Evolutionary conservation across 1,140 invertebrate species (phyloP), one percentile per base, ranked within the genome.

Genomic region (Ooceraea biroi): DNA sequence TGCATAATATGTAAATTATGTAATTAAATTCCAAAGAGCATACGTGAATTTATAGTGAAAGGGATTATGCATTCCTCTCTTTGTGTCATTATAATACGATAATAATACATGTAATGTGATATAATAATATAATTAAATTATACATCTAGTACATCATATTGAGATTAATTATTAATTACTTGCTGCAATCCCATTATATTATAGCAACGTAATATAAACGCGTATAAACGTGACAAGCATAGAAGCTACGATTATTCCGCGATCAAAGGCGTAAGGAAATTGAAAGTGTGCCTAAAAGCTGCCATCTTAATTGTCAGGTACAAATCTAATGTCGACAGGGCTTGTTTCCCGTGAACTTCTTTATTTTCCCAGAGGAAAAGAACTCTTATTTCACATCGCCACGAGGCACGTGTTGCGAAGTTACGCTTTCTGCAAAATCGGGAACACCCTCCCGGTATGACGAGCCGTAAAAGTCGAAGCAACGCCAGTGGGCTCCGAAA

Each of bases 401-500:
- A 77, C 46, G 61, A 66, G 73, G 27, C 73, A 77, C 44, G 44
- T 50, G 27, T 14, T n/a, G 46, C 46, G 36, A 77, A 77, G 74
- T 77, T 77, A 77, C 48, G 60, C 50, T 17, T 66, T 19, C 46
- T 52, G 48, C 61, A 25, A 66, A 66, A 77, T 77, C 60, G 66
- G 61, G 22, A 55, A 77, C 61, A 55, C 46, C 30, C 60, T 52
- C 17, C 30, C 58, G 12, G 27, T 77, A 77, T 66, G 73, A 66
- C 46, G 27, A 36, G 61, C 60, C 30, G 74, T 77, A 77, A 77
- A 77, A 77, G 74, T 80, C 50, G 76, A 44, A 69, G 65, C 14
- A 44, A 27, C 27, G 50, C 36, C 36, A 30, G 36, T 68, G 50
- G 36, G n/a, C 52, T 57, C 71, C 52, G 50, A 30, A 46, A 25